phyloP scores from a whole-genome alignment of 2,113 vertebrate genomes.

The Parus major region DNA sequence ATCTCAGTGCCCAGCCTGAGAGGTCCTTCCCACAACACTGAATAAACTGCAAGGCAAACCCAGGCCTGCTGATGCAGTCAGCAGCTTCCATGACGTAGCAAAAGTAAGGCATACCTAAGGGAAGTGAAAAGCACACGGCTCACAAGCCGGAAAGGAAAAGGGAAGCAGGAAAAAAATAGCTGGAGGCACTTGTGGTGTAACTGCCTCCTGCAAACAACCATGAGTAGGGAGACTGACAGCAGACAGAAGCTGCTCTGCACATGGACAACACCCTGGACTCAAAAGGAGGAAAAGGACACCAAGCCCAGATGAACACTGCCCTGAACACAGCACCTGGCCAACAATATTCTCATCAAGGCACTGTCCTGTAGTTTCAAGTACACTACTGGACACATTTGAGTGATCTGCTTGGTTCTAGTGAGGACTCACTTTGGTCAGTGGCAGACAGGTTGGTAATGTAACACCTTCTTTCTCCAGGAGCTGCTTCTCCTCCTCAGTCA shows the following conservation, averaged over 20 bases:
- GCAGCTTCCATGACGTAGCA: accelerated
- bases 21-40: background rate
- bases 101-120: background rate
- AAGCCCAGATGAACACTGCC: background rate
- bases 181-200: background rate
- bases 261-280: accelerated
- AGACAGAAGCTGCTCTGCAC: background rate
- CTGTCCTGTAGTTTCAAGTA: background rate
- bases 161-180: background rate
- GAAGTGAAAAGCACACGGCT: background rate
- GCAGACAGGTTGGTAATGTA: conserved; percentile 78
- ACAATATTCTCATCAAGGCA: background rate
- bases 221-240: background rate
- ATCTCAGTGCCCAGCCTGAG: accelerated
- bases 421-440: conserved; percentile 85
- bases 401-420: too few species aligned
- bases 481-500: conserved; percentile 86
- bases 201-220: background rate
- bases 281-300: background rate
- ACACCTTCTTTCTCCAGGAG: conserved; percentile 85
- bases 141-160: background rate
- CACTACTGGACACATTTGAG: background rate
- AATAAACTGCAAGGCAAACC: background rate
- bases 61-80: background rate
- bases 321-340: background rate